Evolutionary conservation across 2,888 invertebrate species (phyloP), one percentile per base, ranked within the genome.

Genomic region (Cerceris ruficornis): DNA sequence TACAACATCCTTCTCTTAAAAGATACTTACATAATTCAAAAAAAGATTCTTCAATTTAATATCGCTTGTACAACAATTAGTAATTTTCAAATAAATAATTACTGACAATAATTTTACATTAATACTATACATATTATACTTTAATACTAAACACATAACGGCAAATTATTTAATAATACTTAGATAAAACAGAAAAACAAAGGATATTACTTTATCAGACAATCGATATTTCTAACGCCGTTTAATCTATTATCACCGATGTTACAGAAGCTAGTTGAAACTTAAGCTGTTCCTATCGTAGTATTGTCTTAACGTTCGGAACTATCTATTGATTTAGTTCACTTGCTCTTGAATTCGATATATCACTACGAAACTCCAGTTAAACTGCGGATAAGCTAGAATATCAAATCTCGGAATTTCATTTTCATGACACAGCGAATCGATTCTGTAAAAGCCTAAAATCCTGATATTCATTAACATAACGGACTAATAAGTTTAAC

Each of bases 401-500:
- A 59, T 58, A 67, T n/a, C 58, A 58, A 17, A 66, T 11, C 55
- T 55, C 43, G 61, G 28, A 42, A 2, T 58, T 58, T 50, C 58
- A 61, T 69, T 61, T 67, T 17, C 55, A 54, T 15, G n/a, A 13
- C 43, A n/a, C 46, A 17, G 28, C 41, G 52, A 66, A 69, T 61
- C 50, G 43, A 52, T 62, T 41, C 13, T n/a, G 13, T 43, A 9
- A 60, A 61, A 54, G 58, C 28, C 46, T 52, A 54, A 43, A 6
- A 9, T 13, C n/a, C 52, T 42, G 15, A 41, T 58, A 62, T 62
- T 68, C 62, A 59, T 71, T 66, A 71, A 66, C 52, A 1, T 46
- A 13, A 8, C 58, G 71, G 59, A 59, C 66, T 66, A 72, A 72
- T 66, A 66, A 72, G 46, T 60, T 66, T 43, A 59, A 52, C 52